Base-by-base conservation (phyloP, 92 coral and sea anemone species). In the Zoanthus solanderi region DNA sequence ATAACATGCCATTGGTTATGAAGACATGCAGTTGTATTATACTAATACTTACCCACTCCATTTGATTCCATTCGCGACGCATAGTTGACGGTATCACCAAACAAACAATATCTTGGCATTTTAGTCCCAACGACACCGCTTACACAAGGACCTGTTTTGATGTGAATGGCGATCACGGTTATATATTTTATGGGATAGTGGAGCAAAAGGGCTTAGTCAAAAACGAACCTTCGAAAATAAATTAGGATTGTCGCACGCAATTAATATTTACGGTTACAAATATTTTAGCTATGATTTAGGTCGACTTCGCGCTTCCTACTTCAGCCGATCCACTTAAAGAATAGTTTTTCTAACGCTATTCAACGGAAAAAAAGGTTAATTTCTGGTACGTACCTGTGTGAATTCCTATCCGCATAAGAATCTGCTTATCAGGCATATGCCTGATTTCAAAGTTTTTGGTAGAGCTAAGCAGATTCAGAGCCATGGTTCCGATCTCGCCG, bases 401-500 rank as follows among this genome's bases (percentile, higher is more conserved):
- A 54, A 94, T 86, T 28, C 98, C 95, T 53, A 94, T 94, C 46
- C 98, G 75, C 34, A 94, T 88, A 34, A 90, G 95, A 71, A 94
- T 93, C 85, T 81, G 90, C 75, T 69, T 87, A 3, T 88, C 14
- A 17, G 90, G 90, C 76, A 92, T 92, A 57, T 94, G 97, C 60
- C 92, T 92, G 23, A 94, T 63, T 78, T 87, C 66, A 63, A 94
- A 94, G 84, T 94, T 91, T 45, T 91, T 92, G 2, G 91, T 94
- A 53, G 89, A 87, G 73, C 98, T 94, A 72, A 94, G 82, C 77
- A 94, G 48, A 67, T 90, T 91, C 23, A 94, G 89, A 8, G 98
- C 95, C 93, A 93, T 92, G 23, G 95, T 78, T 4, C 94, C 95
- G 76, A 94, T 92, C 63, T 94, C 98, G 0, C 98, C 98, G 8